These are phyloP conservation scores for Edolisoma coerulescens DNA, from an alignment of 2,113 vertebrate species.

Conservation along the genomic window DNA sequence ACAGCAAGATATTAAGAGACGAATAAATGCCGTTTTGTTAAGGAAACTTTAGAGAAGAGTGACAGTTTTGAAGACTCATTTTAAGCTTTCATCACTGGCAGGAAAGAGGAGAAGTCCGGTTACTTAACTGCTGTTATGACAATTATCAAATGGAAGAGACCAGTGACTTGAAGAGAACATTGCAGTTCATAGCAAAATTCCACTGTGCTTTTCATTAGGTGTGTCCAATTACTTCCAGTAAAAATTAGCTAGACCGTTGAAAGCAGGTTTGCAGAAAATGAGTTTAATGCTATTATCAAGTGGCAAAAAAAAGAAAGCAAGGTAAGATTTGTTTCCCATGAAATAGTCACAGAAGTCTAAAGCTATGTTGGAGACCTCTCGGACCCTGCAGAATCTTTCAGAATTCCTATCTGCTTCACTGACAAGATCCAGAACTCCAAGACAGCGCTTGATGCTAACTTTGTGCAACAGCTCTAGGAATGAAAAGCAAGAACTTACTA, in stretches of 20 bases:
- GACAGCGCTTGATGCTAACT: background rate
- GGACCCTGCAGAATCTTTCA: background rate
- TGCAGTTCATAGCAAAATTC: slow-evolving; percentile 28
- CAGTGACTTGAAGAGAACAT: slow-evolving; percentile 15
- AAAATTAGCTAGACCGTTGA: background rate
- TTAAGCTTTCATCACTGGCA: background rate
- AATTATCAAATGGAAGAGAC: slow-evolving; percentile 11
- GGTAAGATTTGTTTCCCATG: background rate
- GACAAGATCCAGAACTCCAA: background rate
- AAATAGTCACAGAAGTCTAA: background rate
- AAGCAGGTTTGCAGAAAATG: background rate
- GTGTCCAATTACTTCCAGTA: slow-evolving; percentile 53
- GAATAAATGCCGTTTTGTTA: background rate
- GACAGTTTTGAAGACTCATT: background rate
- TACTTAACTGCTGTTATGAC: background rate
- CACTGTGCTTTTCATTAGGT: slow-evolving; percentile 1
- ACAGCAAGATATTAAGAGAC: background rate
- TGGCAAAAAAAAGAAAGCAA: background rate
- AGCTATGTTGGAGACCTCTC: background rate
- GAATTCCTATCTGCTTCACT: background rate
- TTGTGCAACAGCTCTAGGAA: background rate
- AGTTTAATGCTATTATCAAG: background rate
- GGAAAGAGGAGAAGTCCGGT: background rate
- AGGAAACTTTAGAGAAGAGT: background rate
- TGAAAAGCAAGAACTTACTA: background rate